Evolutionary conservation across 2,113 vertebrate genomes (phyloP), one percentile per base, ranked within the genome.

Genomic region (Mustela nigripes): DNA sequence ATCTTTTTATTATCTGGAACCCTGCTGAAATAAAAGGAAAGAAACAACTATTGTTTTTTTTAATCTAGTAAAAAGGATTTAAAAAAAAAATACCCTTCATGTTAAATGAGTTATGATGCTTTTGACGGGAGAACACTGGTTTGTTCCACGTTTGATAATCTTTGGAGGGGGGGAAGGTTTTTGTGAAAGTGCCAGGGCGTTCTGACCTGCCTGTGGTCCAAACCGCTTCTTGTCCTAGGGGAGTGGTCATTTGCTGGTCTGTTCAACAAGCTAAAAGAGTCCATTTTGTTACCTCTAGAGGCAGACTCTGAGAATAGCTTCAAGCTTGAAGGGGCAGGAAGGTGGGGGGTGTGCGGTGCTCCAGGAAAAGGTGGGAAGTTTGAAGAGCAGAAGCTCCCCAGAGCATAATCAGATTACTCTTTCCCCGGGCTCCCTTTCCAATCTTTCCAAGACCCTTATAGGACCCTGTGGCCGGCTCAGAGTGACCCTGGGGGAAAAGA

Each of bases 1-100:
- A 99, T 99, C 99, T 99, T 99, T 99, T 99, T 99, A 98, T 99
- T 99, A 98, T 98, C 98, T 98, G 97, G 98, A 99, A 96, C 98
- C 98, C 98, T 22, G 31, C 98, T 98, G 98, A 98, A 99, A 98
- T 98, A 93, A 98, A 97, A 98, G 74, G 96, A 84, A 97, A 97
- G 89, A 97, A 97, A 95, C 97, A 96, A 89, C 85, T 86, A 65
- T 97, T 98, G 95, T 98, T 82, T 97, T 83, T 99, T 98, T 97
- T 98, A 98, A 98, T 98, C 97, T 93, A 89, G 87, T 62, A 82
- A 82, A 95, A 89, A 78, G 48, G 42, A 93, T 60, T 97, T 42
- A 42, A 53, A 95, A 88, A 95, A 97, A 95, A 53, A 95, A 94
- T 58, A 62, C 50, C 56, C 36, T 94, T 42, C 2, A 22, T 45